Evolutionary conservation across 1,140 invertebrate genomes (phyloP).

Genomic region (Hyles vespertilio): DNA sequence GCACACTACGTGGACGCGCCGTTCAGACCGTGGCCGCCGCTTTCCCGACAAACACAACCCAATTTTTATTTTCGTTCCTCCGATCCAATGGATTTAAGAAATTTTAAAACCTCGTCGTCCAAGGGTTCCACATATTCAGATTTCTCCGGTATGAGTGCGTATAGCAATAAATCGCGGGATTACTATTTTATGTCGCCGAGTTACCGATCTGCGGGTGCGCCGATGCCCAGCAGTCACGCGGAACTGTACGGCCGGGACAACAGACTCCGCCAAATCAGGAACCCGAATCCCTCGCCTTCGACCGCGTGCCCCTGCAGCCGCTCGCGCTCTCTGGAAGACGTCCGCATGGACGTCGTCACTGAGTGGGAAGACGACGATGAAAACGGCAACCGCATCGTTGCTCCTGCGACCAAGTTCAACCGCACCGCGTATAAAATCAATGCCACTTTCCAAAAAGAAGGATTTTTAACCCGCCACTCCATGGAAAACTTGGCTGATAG

Average conservation of each 20-base stretch:
- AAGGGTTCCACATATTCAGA: constrained; percentile 76
- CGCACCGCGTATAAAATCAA: constrained; percentile 52
- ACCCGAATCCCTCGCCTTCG: constrained; percentile 47
- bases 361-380: constrained; percentile 80
- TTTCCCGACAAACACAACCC: constrained; percentile 75
- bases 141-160: constrained; percentile 55
- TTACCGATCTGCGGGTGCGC: constrained; percentile 75
- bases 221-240: constrained; percentile 72
- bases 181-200: constrained; percentile 83
- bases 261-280: constrained; percentile 65
- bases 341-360: constrained; percentile 78
- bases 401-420: constrained; percentile 67
- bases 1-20: constrained; percentile 66
- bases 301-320: constrained; percentile 78
- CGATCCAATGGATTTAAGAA: constrained; percentile 70
- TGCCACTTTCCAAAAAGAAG: constrained; percentile 56
- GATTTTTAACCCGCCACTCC: constrained; percentile 76
- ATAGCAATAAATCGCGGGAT: constrained; percentile 78
- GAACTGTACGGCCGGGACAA: constrained; percentile 58
- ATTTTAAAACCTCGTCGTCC: constrained; percentile 65
- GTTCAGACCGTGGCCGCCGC: constrained; percentile 78
- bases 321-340: constrained; percentile 83
- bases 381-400: constrained; percentile 75
- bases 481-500: constrained; percentile 82
- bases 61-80: constrained; percentile 79